Base-by-base conservation (phyloP, 1,140 invertebrate species). In the Zaprionus lachaisei region DNA sequence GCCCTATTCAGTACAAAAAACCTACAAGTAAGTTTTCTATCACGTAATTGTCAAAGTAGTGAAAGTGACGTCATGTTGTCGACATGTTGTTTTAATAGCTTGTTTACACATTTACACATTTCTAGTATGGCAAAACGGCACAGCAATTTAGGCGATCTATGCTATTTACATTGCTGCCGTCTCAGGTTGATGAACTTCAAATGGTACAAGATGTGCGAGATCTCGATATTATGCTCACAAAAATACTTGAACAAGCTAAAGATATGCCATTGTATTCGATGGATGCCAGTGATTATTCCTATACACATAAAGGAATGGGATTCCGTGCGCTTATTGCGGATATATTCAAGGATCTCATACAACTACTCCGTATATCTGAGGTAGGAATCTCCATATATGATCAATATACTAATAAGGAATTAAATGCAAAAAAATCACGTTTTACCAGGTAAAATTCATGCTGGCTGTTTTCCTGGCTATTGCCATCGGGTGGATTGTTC, bases 371-470 rank as follows among this genome's bases (percentile, higher is more conserved):
- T 55, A 69, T 41, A n/a, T 83, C 87, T 15, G 91, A 92, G 78
- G 91, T 92, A 60, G 55, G 61, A 24, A 63, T 51, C 60, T 2
- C 57, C 28, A 28, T 60, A 64, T 62, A 14, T 72, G 37, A 15
- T 20, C 7, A n/a, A 12, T 4, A 37, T 54, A 37, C 22, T 38
- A 15, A 67, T 17, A 57, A 26, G 34, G 26, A 64, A 5, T 14
- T 22, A 24, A 5, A 12, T 24, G n/a, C n/a, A 20, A 57, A 38
- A 57, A 41, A 20, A 44, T 57, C 38, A 49, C 55, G 22, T 55
- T 31, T 67, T 15, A 7, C 20, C 68, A 92, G 91, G 73, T 92
- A 7, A 69, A 76, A 61, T 90, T 92, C 60, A 37, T 90, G 22
- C n/a, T 86, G 4, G 38, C 62, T 22, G 75, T 79, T 9, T 5